These are phyloP conservation scores for Armadillidium nasatum DNA, from an alignment of 1,140 invertebrate species.

Conservation along the genomic window DNA sequence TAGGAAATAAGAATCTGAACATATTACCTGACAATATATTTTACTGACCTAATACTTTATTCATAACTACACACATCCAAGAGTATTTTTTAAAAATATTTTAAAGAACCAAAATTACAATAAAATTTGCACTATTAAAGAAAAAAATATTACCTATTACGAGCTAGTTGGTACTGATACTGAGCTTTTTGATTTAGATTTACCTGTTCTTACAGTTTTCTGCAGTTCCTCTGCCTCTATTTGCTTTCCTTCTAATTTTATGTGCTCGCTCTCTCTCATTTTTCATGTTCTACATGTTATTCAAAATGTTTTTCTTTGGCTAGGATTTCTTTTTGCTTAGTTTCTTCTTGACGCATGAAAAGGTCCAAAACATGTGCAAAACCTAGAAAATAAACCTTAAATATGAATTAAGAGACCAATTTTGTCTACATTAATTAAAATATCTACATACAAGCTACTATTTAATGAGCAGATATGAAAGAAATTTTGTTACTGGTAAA, in stretches of 20 bases:
- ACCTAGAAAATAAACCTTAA: conserved; percentile 57
- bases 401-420: no score
- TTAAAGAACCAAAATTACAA: no score
- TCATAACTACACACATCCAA: no score
- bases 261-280: conserved; percentile 80
- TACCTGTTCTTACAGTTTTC: conserved; percentile 91
- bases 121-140: no score
- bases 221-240: conserved; percentile 85
- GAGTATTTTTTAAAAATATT: no score
- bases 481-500: no score
- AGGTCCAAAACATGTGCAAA: conserved; percentile 91
- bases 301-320: conserved; percentile 54
- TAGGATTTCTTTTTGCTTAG: conserved; percentile 77
- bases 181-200: conserved; percentile 92
- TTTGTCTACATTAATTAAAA: no score
- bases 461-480: no score
- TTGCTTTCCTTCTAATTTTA: conserved; percentile 80
- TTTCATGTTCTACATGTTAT: conserved; percentile 48
- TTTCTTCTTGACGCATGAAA: conserved; percentile 75
- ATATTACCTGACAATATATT: no score
- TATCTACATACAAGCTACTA: no score
- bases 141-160: conserved; percentile 65
- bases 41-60: no score
- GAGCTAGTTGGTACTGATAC: conserved; percentile 93
- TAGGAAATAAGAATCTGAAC: no score